Conservation (phyloP, 2,888 invertebrate species). For the Automeris io region DNA sequence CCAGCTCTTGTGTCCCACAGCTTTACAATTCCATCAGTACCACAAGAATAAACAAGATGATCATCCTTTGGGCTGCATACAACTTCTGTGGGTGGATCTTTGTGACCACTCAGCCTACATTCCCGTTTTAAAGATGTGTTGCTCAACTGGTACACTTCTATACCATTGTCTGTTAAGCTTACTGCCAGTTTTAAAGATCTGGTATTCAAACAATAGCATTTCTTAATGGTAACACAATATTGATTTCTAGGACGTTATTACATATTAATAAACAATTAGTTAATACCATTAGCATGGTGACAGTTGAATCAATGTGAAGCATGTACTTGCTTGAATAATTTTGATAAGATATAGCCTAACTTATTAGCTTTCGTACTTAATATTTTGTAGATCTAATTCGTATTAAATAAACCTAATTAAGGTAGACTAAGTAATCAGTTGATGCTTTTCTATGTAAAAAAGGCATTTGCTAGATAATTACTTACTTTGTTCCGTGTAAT, state of each 20-base stretch:
- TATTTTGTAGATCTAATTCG: too few relatives aligned
- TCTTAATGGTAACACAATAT: neutral
- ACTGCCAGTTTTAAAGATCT: constrained; percentile 56
- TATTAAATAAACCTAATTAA: too few relatives aligned
- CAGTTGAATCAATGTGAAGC: too few relatives aligned
- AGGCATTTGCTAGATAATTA: constrained; percentile 15
- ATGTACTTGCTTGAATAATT: too few relatives aligned
- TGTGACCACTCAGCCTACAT: constrained; percentile 61
- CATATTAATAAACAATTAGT: too few relatives aligned
- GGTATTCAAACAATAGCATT: constrained; percentile 13
- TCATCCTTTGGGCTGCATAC: constrained; percentile 77
- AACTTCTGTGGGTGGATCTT: constrained; percentile 69
- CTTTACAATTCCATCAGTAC: constrained; percentile 75
- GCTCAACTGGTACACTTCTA: constrained; percentile 57
- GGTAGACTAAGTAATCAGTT: too few relatives aligned
- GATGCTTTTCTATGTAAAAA: too few relatives aligned
- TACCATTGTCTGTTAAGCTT: constrained; percentile 46
- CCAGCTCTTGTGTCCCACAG: constrained; percentile 80
- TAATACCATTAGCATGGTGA: too few relatives aligned
- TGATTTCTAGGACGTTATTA: too few relatives aligned
- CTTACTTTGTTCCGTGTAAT: constrained; percentile 76
- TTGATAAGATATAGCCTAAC: too few relatives aligned
- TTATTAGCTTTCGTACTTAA: too few relatives aligned
- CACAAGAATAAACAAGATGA: constrained; percentile 77
- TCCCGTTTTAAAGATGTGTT: constrained; percentile 41